Conservation (phyloP, 2,888 invertebrate species). For the Agriopis aurantiaria region DNA sequence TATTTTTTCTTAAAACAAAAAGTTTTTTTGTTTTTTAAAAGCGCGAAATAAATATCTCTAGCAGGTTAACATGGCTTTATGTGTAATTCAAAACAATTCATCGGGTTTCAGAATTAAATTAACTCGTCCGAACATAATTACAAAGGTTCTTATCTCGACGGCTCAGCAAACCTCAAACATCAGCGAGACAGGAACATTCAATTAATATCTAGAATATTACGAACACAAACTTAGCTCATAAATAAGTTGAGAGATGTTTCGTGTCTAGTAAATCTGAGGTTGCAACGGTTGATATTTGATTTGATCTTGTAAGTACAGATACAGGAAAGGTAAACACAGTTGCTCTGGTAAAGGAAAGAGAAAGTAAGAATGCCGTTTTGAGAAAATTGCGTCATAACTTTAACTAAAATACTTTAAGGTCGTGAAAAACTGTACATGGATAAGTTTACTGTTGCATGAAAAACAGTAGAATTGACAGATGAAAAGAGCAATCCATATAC, state of each 20-base stretch:
- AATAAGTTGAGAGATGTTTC: slow-evolving; percentile 41
- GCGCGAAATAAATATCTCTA: too few relatives aligned
- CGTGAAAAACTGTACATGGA: too few relatives aligned
- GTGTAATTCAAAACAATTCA: neutral
- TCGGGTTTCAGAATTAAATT: neutral
- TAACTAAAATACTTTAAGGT: too few relatives aligned
- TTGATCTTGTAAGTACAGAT: slow-evolving; percentile 4
- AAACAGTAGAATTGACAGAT: too few relatives aligned
- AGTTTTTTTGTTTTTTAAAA: too few relatives aligned
- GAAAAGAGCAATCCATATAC: too few relatives aligned
- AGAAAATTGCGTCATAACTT: too few relatives aligned
- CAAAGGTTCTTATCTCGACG: slow-evolving; percentile 8
- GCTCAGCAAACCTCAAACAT: slow-evolving; percentile 24
- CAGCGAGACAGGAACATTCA: slow-evolving; percentile 40
- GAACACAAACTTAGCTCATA: slow-evolving; percentile 43
- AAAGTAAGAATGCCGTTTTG: too few relatives aligned
- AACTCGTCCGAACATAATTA: slow-evolving; percentile 1
- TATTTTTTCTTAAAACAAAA: too few relatives aligned
- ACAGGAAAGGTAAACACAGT: neutral
- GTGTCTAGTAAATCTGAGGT: slow-evolving; percentile 27
- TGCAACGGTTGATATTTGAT: slow-evolving; percentile 1
- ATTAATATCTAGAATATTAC: slow-evolving; percentile 41
- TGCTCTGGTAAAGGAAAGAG: neutral
- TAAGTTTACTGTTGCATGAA: too few relatives aligned
- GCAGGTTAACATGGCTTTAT: too few relatives aligned